Evolutionary conservation across 2,113 vertebrate species (phyloP).

Genomic region (Ageneiosus marmoratus): DNA sequence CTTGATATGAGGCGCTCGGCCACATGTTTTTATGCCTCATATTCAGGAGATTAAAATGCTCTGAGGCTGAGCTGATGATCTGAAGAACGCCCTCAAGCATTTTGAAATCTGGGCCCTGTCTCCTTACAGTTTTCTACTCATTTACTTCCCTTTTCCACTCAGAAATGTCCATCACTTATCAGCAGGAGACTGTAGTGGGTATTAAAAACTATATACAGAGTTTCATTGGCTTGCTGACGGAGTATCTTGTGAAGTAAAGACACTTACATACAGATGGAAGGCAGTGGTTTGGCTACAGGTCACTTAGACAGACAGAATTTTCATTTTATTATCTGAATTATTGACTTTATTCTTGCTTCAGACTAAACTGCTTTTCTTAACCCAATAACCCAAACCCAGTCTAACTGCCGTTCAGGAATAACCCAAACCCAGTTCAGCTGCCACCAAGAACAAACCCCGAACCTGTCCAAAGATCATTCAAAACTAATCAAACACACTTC

Average conservation of each 20-base stretch:
- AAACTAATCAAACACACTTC: neutral
- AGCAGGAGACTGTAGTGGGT: neutral
- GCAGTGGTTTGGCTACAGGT: neutral
- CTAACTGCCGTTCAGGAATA: neutral
- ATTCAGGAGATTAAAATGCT: conserved; percentile 28
- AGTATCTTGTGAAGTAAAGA: neutral
- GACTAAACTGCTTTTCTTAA: neutral
- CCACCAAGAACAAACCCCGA: neutral
- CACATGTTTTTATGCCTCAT: neutral
- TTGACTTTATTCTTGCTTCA: neutral
- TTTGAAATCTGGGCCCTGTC: conserved; percentile 6
- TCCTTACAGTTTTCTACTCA: neutral
- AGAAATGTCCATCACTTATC: too few relatives aligned
- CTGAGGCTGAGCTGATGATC: conserved; percentile 18
- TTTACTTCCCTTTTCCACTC: neutral
- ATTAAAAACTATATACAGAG: neutral
- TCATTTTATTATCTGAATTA: neutral
- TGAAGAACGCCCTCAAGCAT: conserved; percentile 23
- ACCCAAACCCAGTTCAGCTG: neutral
- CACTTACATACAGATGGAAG: neutral
- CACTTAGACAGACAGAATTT: neutral
- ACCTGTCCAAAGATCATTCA: neutral
- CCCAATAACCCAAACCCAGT: too few relatives aligned
- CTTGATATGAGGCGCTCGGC: neutral
- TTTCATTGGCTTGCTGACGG: neutral